Conservation (phyloP, 2,113 vertebrate species). For the Elachura formosa region DNA sequence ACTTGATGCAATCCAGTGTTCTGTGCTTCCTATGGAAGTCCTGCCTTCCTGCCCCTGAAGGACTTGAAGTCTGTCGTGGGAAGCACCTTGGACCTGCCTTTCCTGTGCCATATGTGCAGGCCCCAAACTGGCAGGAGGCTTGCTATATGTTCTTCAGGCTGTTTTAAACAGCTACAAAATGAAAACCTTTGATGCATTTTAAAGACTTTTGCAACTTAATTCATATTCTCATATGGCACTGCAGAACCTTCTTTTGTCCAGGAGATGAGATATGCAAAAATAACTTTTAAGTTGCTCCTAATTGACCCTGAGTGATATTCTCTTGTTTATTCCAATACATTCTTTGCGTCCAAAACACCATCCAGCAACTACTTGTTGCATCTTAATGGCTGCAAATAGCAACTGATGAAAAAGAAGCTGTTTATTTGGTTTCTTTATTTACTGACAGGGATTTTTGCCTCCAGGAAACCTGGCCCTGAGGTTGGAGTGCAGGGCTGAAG, state of each 20-base stretch:
- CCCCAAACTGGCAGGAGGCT: background rate
- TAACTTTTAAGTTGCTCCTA: constrained; percentile 75
- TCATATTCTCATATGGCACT: constrained; percentile 62
- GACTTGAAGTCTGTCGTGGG: background rate
- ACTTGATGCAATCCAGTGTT: fast-evolving
- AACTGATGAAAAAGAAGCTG: background rate
- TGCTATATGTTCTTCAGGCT: background rate
- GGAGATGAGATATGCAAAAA: constrained; percentile 75
- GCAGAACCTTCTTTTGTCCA: constrained; percentile 72
- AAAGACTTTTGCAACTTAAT: constrained; percentile 60
- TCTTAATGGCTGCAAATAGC: background rate
- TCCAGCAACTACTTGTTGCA: background rate
- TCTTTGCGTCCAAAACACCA: constrained; percentile 22
- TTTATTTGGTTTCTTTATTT: background rate
- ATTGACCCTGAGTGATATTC: constrained; percentile 76
- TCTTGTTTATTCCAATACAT: constrained; percentile 32
- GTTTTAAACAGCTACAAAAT: constrained; percentile 21
- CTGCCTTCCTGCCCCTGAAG: fast-evolving
- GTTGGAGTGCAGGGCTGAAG: background rate
- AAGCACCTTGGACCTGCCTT: background rate
- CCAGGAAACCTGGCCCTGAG: background rate
- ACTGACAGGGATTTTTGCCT: background rate
- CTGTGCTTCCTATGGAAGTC: background rate
- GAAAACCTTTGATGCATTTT: constrained; percentile 42
- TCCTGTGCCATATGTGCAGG: background rate